Evolutionary conservation across 2,888 invertebrate species (phyloP).

Genomic region (Amiota communis): DNA sequence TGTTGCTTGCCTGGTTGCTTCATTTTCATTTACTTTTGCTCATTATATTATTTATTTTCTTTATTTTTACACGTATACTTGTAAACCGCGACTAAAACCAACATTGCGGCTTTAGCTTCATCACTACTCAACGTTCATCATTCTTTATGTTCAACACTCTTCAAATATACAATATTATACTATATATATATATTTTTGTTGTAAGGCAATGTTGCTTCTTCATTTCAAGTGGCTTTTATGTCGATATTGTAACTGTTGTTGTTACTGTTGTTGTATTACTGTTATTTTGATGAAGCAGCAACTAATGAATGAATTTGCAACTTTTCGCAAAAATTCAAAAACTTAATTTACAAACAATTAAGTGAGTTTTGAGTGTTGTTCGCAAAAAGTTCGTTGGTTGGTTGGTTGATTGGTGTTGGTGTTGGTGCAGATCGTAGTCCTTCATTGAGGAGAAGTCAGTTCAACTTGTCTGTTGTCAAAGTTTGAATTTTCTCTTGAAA

Average conservation of each 20-base stretch:
- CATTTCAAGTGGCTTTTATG: background rate
- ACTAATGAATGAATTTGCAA: slow-evolving; percentile 31
- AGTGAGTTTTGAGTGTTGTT: slow-evolving; percentile 24
- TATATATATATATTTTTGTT: slow-evolving; percentile 11
- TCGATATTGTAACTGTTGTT: background rate
- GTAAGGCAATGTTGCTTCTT: slow-evolving; percentile 2
- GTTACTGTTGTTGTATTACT: background rate
- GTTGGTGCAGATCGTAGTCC: too few species aligned
- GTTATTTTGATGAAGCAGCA: slow-evolving; percentile 23
- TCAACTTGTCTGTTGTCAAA: background rate
- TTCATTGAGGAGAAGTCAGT: background rate
- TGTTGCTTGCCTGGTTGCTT: too few species aligned
- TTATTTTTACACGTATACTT: too few species aligned
- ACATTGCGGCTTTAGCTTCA: too few species aligned
- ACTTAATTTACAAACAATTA: slow-evolving; percentile 31
- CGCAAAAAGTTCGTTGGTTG: background rate
- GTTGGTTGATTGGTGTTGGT: background rate
- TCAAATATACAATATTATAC: background rate
- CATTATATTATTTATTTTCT: too few species aligned
- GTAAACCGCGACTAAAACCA: too few species aligned
- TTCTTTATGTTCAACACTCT: too few species aligned
- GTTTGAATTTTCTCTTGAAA: slow-evolving; percentile 15
- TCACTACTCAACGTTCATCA: too few species aligned
- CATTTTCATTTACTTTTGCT: too few species aligned
- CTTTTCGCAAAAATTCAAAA: slow-evolving; percentile 25